A percentile compares a stretch with the other conserved stretches of the same genome.
phyloP scores from a whole-genome alignment of 2,888 invertebrate genomes.

The Druceiella hillmani region DNA sequence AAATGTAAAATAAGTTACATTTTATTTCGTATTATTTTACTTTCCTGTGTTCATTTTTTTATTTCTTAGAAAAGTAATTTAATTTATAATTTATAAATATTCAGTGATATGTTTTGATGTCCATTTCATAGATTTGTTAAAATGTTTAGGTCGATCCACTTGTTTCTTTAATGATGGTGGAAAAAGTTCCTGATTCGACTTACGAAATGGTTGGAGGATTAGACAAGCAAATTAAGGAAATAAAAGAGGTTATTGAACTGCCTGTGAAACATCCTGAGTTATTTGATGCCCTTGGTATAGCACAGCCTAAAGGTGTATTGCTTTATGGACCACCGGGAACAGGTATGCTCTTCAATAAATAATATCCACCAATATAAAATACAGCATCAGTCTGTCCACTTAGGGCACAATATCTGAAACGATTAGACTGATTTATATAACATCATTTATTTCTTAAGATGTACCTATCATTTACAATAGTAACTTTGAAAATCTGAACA shows the following conservation, averaged over 20 bases:
- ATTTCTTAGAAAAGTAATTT: no score
- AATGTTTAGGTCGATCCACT: constrained; percentile 80
- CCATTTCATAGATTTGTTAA: constrained; percentile 1
- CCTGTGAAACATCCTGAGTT: constrained; percentile 99
- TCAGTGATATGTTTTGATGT: constrained; percentile 2
- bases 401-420: no score
- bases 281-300: constrained; percentile 98
- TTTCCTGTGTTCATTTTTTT: no score
- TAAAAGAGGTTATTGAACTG: constrained; percentile 98
- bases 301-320: constrained; percentile 96
- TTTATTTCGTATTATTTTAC: no score
- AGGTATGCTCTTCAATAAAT: constrained; percentile 30
- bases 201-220: constrained; percentile 99
- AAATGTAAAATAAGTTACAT: no score
- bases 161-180: constrained; percentile 99
- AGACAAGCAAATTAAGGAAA: constrained; percentile 99
- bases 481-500: no score
- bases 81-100: no score
- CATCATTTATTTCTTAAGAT: no score
- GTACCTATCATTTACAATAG: no score
- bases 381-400: no score
- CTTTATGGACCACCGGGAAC: constrained; percentile 96
- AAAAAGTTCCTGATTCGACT: constrained; percentile 99
- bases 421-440: no score
- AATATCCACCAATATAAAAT: no score